Conservation (phyloP, 1,140 invertebrate species). For the Drosophila subobscura region DNA sequence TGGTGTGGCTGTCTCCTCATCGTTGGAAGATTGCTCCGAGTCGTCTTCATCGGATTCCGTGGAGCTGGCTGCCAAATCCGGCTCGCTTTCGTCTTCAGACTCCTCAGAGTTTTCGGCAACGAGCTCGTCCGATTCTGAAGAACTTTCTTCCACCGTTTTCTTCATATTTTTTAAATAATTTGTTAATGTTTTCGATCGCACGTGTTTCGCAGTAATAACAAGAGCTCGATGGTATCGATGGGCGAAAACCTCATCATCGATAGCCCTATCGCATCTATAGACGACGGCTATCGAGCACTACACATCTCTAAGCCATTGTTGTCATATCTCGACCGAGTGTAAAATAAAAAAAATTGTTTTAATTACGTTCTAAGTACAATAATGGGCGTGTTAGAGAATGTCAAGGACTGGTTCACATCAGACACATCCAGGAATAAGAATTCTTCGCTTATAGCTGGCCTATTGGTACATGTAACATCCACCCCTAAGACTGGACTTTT, state of each 20-base stretch:
- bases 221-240: neutral
- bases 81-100: constrained; percentile 37
- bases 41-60: constrained; percentile 72
- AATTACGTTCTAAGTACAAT: constrained; percentile 35
- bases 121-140: constrained; percentile 1
- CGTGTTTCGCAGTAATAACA: constrained; percentile 7
- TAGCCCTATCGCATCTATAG: neutral
- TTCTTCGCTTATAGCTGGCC: constrained; percentile 92
- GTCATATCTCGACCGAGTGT: constrained; percentile 11
- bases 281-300: neutral
- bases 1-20: neutral
- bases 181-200: too few relatives aligned
- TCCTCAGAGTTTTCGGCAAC: constrained; percentile 19
- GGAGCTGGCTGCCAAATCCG: constrained; percentile 60
- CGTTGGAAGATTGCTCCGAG: constrained; percentile 13
- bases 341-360: constrained; percentile 10
- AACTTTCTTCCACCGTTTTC: too few relatives aligned
- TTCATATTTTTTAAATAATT: too few relatives aligned
- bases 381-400: constrained; percentile 71
- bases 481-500: neutral
- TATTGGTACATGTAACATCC: constrained; percentile 87
- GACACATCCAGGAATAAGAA: constrained; percentile 92
- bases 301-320: constrained; percentile 20
- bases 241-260: neutral
- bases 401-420: constrained; percentile 57